Evolutionary conservation across 2,888 invertebrate species (phyloP), one percentile per base, ranked within the genome.

Genomic region (Proisotoma minuta): DNA sequence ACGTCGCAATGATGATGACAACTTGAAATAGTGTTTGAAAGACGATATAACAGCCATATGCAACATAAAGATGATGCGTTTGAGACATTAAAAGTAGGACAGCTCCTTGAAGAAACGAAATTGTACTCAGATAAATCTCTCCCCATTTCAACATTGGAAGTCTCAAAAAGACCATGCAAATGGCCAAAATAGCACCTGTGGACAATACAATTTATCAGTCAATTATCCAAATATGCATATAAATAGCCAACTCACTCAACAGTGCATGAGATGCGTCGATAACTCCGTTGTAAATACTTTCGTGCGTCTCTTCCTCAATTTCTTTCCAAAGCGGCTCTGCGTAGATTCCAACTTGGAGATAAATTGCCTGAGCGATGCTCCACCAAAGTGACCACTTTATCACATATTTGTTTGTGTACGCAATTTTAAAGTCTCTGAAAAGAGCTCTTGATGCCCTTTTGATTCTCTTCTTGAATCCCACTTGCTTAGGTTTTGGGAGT

Each of bases 11-110:
- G 0, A 91, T 90, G 63, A 90, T 87, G 68, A 86, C 84, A 73
- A 88, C 87, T 70, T 91, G 88, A 76, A 87, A 93, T 52, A 90
- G 80, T 26, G 85, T 84, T 20, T 89, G 87, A 78, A 88, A 87
- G 8, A 85, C 75, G 18, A 91, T 81, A 74, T 91, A 92, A 1
- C 85, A 84, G 0, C 80, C 79, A 77, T 94, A 95, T 8, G 89
- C 85, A 10, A 87, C 79, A 78, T 84, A 84, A 52, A 91, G 82
- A 72, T 83, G 80, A 0, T 78, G 75, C 1, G 84, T 80, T 74
- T 79, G 79, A 0, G 86, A 82, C 62, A 84, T 82, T 0, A 83
- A 65, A n/a, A 81, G 58, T 24, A 84, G 75, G 24, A 82, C 68
- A 1, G 72, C 72, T 10, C 81, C 81, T 74, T 82, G 79, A 20